These are phyloP conservation scores for Nettapus auritus DNA, from an alignment of 2,113 vertebrate species.

Conservation along the genomic window DNA sequence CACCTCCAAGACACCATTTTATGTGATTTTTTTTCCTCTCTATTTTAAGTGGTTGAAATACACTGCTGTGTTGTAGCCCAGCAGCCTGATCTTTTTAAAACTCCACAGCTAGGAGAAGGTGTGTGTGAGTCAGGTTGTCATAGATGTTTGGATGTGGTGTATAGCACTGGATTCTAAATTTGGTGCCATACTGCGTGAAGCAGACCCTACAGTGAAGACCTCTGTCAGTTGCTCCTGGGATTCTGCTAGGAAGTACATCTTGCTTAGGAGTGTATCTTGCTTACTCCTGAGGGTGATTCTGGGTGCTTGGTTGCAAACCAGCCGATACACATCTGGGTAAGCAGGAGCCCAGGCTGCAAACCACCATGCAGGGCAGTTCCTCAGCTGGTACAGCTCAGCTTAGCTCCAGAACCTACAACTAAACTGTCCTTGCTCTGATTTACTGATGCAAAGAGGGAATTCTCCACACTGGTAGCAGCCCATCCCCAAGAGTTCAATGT, in stretches of 20 bases:
- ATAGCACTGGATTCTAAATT: background rate
- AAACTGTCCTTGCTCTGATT: background rate
- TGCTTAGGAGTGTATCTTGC: background rate
- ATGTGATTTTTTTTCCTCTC: rapidly evolving
- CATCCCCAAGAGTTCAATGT: background rate
- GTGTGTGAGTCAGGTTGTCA: rapidly evolving
- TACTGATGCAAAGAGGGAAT: background rate
- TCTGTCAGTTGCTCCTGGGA: background rate
- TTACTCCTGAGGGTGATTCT: background rate
- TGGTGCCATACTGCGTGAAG: background rate
- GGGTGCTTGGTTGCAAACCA: background rate
- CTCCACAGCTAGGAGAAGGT: background rate
- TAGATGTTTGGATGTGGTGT: background rate
- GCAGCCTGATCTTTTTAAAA: background rate
- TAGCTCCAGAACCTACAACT: background rate
- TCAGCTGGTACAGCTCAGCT: background rate
- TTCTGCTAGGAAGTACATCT: background rate
- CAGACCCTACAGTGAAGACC: background rate
- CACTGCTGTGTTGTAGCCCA: background rate
- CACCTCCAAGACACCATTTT: background rate
- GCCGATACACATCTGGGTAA: background rate
- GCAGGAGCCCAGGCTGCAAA: background rate
- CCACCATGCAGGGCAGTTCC: background rate
- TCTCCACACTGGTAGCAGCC: background rate
- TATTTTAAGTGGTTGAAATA: background rate